Evolutionary conservation across 2,113 vertebrate species (phyloP), one percentile per base, ranked within the genome.

Genomic region (Rhegmatorhina hoffmannsi): DNA sequence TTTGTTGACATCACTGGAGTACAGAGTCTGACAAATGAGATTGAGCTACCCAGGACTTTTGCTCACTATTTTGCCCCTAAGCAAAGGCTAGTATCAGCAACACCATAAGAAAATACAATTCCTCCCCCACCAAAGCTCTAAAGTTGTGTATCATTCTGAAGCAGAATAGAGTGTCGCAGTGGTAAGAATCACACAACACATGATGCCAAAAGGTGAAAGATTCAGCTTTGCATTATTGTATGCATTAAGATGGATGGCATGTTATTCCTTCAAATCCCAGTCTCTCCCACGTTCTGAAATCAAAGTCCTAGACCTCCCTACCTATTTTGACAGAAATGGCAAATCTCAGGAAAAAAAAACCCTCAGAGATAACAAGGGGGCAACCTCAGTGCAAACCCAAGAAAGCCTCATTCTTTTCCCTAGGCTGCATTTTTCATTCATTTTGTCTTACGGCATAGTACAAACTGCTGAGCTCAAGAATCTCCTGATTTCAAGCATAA

Each of bases 381-480:
- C 26, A 92, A 73, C 34, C n/a, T 49, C 43, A 87, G 44, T 46
- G 23, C 38, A 44, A 95, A 90, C 7, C 24, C 50, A 46, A 47
- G 38, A 84, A 94, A 85, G 43, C 36, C 75, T 80, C 79, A 49
- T 46, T 80, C 76, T 92, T 90, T 89, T 91, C 31, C 31, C 44
- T 64, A 60, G 43, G 34, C 64, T 62, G 7, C 33, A 50, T 75
- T 93, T 95, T 90, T 84, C 52, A 77, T 84, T 85, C 50, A 58
- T 84, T 96, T 93, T 93, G 75, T 83, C 40, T 94, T 84, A 78
- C 44, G 95, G 86, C 21, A 10, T 77, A 84, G 44, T 50, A 68
- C 68, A 88, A 89, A 96, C 44, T 78, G 47, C 66, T 93, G 67
- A 79, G 85, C 75, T 80, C 77, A 88, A 90, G 90, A 83, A 90